Conservation (phyloP, 2,888 invertebrate genomes). For the Pteria penguin region DNA sequence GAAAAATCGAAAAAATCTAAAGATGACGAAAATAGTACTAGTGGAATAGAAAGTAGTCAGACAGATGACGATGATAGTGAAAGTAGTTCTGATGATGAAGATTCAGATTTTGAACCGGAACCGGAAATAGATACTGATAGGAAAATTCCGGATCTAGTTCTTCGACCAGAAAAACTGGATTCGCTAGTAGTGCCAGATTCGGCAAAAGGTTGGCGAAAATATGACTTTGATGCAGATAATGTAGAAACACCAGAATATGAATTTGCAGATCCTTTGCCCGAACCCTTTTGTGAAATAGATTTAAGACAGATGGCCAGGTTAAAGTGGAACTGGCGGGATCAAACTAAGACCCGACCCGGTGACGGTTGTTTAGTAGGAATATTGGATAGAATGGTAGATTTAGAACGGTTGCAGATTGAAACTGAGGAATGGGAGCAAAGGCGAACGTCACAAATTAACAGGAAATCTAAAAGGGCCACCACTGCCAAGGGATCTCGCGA, state of each 20-base stretch:
- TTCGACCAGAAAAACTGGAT: constrained; percentile 73
- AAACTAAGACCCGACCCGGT: constrained; percentile 47
- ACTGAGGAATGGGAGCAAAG: constrained; percentile 70
- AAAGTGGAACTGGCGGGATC: constrained; percentile 65
- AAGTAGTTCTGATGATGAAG: constrained; percentile 52
- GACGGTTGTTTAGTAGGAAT: constrained; percentile 53
- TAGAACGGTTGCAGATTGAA: constrained; percentile 66
- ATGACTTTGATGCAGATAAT: constrained; percentile 72
- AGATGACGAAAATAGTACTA: constrained; percentile 60
- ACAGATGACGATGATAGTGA: constrained; percentile 49
- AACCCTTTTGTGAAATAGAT: constrained; percentile 59
- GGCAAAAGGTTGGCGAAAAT: constrained; percentile 66
- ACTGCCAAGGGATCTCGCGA: constrained; percentile 58
- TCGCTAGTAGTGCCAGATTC: constrained; percentile 67
- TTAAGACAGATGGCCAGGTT: constrained; percentile 59
- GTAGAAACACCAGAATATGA: constrained; percentile 65
- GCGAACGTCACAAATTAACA: constrained; percentile 50
- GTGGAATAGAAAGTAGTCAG: constrained; percentile 64
- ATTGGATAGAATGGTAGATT: constrained; percentile 65
- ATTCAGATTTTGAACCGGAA: constrained; percentile 65
- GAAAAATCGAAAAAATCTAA: constrained; percentile 26
- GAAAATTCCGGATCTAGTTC: constrained; percentile 60
- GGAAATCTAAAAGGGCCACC: constrained; percentile 39
- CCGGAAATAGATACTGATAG: constrained; percentile 60
- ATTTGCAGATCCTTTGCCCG: constrained; percentile 66